phyloP scores from a whole-genome alignment of 2,888 invertebrate species.

The Gerris lacustris region DNA sequence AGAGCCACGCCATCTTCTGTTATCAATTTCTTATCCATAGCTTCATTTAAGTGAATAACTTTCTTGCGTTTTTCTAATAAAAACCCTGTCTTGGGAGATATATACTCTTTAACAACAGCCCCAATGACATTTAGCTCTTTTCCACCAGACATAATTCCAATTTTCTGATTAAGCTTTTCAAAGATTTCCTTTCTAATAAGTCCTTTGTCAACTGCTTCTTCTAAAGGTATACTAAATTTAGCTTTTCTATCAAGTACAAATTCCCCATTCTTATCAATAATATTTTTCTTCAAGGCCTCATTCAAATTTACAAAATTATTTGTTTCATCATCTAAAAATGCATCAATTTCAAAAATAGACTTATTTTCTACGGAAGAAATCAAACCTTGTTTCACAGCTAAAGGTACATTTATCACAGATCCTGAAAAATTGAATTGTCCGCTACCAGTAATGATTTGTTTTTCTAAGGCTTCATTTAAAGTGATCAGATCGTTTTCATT shows the following conservation, averaged over 20 bases:
- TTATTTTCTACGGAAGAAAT: constrained; percentile 76
- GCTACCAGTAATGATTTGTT: constrained; percentile 64
- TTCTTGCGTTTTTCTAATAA: constrained; percentile 61
- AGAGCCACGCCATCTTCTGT: constrained; percentile 78
- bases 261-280: constrained; percentile 54
- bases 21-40: constrained; percentile 71
- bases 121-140: constrained; percentile 72
- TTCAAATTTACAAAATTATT: constrained; percentile 75
- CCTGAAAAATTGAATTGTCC: constrained; percentile 42
- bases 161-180: constrained; percentile 70
- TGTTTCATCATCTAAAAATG: constrained; percentile 58
- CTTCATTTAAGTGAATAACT: constrained; percentile 68
- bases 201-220: constrained; percentile 65
- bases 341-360: constrained; percentile 85
- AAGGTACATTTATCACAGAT: constrained; percentile 51
- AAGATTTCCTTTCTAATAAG: constrained; percentile 71
- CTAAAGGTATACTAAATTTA: constrained; percentile 55
- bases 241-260: constrained; percentile 62
- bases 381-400: constrained; percentile 80
- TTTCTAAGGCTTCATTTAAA: constrained; percentile 69
- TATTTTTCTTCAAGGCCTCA: constrained; percentile 60
- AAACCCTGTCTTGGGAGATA: constrained; percentile 81
- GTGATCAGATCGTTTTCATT: constrained; percentile 53
- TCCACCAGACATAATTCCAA: constrained; percentile 62
- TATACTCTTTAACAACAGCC: constrained; percentile 70